Percentiles rank a stretch among this genome's conserved stretches.
Evolutionary conservation across 2,797 vertebrate genomes (phyloP).

Genomic region (Bradypodion pumilum): DNA sequence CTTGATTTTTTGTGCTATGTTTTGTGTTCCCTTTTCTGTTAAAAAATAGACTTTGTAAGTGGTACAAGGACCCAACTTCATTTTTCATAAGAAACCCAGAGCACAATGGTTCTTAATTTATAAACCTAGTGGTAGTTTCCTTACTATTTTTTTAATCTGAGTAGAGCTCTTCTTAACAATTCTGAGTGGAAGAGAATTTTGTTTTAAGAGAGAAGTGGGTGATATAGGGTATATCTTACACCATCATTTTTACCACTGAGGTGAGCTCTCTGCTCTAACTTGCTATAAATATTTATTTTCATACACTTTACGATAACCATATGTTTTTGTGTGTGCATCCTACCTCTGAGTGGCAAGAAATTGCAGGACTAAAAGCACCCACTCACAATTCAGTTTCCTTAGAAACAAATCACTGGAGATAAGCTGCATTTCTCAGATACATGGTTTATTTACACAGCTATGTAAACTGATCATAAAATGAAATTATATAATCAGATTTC

Average conservation of each 20-base stretch:
- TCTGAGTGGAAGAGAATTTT: background rate
- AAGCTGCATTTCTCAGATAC: too few relatives aligned
- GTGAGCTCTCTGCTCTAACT: too few relatives aligned
- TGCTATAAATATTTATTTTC: too few relatives aligned
- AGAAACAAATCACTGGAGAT: too few relatives aligned
- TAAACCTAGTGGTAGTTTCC: background rate
- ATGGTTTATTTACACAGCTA: background rate
- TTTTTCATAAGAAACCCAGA: background rate
- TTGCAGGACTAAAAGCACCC: background rate
- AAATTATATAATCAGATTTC: background rate
- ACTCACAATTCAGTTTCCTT: background rate
- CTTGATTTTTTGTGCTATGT: background rate
- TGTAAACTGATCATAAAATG: background rate
- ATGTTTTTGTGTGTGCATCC: too few relatives aligned
- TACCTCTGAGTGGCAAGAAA: background rate
- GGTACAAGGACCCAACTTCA: background rate
- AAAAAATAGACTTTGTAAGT: background rate
- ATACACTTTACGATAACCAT: too few relatives aligned
- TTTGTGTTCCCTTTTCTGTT: too few relatives aligned
- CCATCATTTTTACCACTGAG: background rate
- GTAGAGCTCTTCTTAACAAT: background rate
- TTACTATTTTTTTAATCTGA: background rate
- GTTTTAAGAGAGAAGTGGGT: background rate
- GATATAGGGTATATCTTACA: background rate
- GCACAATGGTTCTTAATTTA: background rate